Conservation (phyloP, 1,140 invertebrate genomes). For the silkworm (Bombyx mori) region DNA sequence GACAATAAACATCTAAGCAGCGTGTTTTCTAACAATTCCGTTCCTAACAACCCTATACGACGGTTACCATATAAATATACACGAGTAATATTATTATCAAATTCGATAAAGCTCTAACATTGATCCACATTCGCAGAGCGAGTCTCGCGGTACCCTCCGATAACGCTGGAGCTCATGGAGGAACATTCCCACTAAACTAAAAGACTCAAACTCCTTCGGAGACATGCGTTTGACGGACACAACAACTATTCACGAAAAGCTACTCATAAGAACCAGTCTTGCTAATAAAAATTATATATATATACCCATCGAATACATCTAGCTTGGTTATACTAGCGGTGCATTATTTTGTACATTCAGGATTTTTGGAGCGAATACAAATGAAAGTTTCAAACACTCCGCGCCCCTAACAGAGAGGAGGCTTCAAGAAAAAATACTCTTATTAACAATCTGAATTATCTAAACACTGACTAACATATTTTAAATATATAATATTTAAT, state of each 20-base stretch:
- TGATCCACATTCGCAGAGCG: slow-evolving; percentile 58
- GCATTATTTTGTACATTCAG: slow-evolving; percentile 61
- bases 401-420: neutral
- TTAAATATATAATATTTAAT: slow-evolving; percentile 7
- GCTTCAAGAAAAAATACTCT: slow-evolving; percentile 21
- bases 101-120: slow-evolving; percentile 70
- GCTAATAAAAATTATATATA: slow-evolving; percentile 21
- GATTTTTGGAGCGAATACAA: slow-evolving; percentile 44
- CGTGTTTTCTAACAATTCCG: slow-evolving; percentile 24
- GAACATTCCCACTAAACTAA: no score
- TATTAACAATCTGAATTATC: slow-evolving; percentile 29
- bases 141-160: no score
- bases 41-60: slow-evolving; percentile 3
- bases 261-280: slow-evolving; percentile 46
- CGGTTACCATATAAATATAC: slow-evolving; percentile 49
- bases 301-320: slow-evolving; percentile 20
- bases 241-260: no score
- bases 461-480: slow-evolving; percentile 47
- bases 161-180: no score
- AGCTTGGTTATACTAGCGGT: slow-evolving; percentile 35
- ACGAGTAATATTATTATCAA: slow-evolving; percentile 68
- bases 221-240: no score
- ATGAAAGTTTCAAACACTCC: neutral
- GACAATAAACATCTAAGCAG: slow-evolving; percentile 54
- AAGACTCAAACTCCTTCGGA: no score